These are phyloP conservation scores for Phainopepla nitens DNA, from an alignment of 2,113 vertebrate species.

Conservation along the genomic window DNA sequence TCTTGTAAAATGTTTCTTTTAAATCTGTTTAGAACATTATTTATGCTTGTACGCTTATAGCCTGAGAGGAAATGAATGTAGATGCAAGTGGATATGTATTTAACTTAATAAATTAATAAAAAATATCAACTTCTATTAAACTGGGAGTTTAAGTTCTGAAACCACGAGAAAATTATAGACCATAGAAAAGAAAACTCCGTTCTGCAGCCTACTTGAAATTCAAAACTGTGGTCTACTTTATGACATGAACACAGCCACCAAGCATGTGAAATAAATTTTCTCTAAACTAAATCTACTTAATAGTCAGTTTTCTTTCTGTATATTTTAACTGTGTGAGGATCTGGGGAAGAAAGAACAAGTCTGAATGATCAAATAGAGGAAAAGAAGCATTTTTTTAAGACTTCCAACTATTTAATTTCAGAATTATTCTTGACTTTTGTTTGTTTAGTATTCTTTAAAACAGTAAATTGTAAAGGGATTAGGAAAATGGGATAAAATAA, in stretches of 20 bases:
- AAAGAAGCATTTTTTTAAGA: background rate
- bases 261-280: background rate
- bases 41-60: background rate
- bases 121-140: background rate
- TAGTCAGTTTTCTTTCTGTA: background rate
- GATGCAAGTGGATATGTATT: background rate
- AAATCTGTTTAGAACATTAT: background rate
- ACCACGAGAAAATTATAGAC: background rate
- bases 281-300: background rate
- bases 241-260: background rate
- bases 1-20: background rate
- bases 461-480: background rate
- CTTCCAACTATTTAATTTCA: background rate
- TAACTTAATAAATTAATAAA: background rate
- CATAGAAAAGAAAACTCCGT: background rate
- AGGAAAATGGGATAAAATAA: background rate
- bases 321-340: background rate
- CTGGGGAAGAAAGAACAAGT: background rate
- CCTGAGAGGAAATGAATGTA: background rate
- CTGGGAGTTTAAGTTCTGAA: background rate
- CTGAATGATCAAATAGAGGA: background rate
- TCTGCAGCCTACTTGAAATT: background rate
- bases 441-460: background rate
- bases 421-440: background rate
- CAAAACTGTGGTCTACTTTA: background rate